phyloP scores from a whole-genome alignment of 2,797 vertebrate genomes.

The Phoeniculus purpureus region DNA sequence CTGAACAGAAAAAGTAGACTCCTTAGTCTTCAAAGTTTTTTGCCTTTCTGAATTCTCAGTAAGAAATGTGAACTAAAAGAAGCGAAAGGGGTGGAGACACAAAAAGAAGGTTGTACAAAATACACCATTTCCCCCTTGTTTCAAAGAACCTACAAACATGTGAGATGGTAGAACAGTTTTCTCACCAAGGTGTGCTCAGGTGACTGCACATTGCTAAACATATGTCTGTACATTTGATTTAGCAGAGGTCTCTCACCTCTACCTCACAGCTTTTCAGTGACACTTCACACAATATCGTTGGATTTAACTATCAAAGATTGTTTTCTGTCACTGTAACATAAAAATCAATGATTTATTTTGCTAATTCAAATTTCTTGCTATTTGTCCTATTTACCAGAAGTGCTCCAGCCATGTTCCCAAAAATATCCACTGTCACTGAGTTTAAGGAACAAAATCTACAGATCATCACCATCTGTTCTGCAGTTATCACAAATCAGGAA shows the following conservation, averaged over 20 bases:
- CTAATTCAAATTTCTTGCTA: neutral
- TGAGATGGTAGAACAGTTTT: neutral
- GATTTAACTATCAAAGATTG: neutral
- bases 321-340: neutral
- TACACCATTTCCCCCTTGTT: neutral
- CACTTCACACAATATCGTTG: neutral
- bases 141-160: neutral
- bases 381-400: neutral
- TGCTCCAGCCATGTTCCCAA: neutral
- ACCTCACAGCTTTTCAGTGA: neutral
- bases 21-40: neutral
- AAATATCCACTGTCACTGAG: accelerated
- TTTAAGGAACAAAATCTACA: neutral
- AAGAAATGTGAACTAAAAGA: neutral
- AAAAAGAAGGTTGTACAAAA: neutral
- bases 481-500: neutral
- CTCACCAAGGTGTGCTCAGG: neutral
- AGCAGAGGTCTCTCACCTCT: neutral
- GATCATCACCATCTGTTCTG: neutral
- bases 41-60: neutral
- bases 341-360: neutral
- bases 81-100: neutral
- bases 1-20: neutral
- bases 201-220: neutral
- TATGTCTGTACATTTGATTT: neutral